Base-by-base conservation (phyloP, 1,140 invertebrate species). In the Ostrea denselamellosa region DNA sequence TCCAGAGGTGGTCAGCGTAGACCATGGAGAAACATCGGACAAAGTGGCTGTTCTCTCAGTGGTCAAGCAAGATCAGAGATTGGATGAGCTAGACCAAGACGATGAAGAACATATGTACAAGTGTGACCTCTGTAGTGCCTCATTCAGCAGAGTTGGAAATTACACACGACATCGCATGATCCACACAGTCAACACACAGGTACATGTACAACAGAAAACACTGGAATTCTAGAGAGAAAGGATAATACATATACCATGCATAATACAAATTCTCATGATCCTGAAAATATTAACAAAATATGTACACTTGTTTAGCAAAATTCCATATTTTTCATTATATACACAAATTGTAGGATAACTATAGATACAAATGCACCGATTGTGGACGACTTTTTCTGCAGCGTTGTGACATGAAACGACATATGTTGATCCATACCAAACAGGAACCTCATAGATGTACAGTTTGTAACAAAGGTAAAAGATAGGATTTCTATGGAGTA, bases 341-440 rank as follows among this genome's bases (percentile, higher is more conserved):
- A 44, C 25, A n/a, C 44, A 25, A 53, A 68, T 85, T 58, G 28
- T 22, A 89, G 88, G 88, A 89, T 53, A 84, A 77, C 83, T 85
- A 87, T 19, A 22, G 88, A 54, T 93, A 92, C 83, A 90, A 92
- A 58, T 94, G 94, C 90, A 87, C 88, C 25, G 90, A 92, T 54
- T 94, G 94, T 91, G 92, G 90, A 12, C 90, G 93, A 83, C 89
- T 89, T 44, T 94, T 94, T 89, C 89, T 94, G 52, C 94, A 94
- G 86, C 86, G 92, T 25, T 94, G 94, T 93, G 94, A 95, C 88
- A 88, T 94, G 85, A 94, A 92, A 28, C 84, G 94, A 54, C 94
- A 95, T 85, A 86, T 92, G 85, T 89, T 93, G 83, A 93, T 94
- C 56, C 93, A 94, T 86, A 90, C 91, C 25, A 93, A 94, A 17